These are phyloP conservation scores for Patiria pectinifera DNA, from an alignment of 53 echinoderm and acorn worm genomes.

Conservation along the genomic window DNA sequence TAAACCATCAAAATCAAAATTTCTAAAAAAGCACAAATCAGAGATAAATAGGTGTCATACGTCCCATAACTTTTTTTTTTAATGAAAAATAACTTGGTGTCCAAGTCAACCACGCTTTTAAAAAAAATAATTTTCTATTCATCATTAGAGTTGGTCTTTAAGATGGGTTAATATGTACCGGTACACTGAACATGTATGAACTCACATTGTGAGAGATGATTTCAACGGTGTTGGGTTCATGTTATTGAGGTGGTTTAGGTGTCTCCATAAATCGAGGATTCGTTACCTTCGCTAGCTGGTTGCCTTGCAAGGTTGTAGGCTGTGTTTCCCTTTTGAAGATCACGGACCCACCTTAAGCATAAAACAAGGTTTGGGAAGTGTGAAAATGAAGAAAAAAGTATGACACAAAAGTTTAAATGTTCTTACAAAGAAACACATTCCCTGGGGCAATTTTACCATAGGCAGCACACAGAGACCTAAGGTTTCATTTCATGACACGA, in stretches of 20 bases:
- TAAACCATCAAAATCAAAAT: too few species aligned
- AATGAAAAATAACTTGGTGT: too few species aligned
- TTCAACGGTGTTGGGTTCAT: conserved; percentile 1
- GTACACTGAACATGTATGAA: neutral
- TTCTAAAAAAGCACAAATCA: too few species aligned
- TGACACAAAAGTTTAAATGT: neutral
- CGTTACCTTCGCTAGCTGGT: conserved; percentile 55
- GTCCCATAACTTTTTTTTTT: too few species aligned
- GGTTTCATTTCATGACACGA: too few species aligned
- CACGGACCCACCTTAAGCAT: conserved; percentile 57
- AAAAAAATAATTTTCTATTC: neutral
- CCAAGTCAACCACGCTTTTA: too few species aligned
- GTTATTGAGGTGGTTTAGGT: conserved; percentile 42
- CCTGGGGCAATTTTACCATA: too few species aligned
- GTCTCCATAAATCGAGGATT: conserved; percentile 52
- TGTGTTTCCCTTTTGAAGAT: conserved; percentile 45
- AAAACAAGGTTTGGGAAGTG: neutral
- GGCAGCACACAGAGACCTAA: too few species aligned
- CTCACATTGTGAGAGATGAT: conserved; percentile 39
- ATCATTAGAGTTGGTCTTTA: too few species aligned
- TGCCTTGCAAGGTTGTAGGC: conserved; percentile 6
- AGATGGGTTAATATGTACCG: neutral
- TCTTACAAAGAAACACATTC: too few species aligned
- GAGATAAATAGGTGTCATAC: too few species aligned
- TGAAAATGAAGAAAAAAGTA: neutral